Evolutionary conservation across 2,113 vertebrate genomes (phyloP).

Genomic region (Colistium nudipinnis): DNA sequence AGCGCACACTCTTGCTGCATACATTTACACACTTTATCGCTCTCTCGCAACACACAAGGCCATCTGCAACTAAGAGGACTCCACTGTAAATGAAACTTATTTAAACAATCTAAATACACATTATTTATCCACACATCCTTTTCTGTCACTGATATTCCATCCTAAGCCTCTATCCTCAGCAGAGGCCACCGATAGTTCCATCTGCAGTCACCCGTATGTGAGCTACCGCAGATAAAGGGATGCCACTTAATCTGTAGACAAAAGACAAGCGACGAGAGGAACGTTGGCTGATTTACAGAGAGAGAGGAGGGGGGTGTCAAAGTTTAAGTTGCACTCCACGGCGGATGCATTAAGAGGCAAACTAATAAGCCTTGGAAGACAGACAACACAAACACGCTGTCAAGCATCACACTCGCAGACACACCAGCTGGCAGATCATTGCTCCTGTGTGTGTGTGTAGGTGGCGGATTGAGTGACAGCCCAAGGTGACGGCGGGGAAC

Average conservation of each 20-base stretch:
- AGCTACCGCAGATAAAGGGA: constrained; percentile 21
- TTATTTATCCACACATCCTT: neutral
- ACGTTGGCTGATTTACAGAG: neutral
- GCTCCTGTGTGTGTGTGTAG: constrained; percentile 15
- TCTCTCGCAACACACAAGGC: neutral
- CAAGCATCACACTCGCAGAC: constrained; percentile 26
- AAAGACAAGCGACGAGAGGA: neutral
- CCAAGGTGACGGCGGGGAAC: constrained; percentile 48
- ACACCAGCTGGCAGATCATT: constrained; percentile 55
- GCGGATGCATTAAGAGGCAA: constrained; percentile 4
- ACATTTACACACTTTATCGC: neutral
- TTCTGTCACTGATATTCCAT: constrained; percentile 10
- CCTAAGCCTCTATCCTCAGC: constrained; percentile 17
- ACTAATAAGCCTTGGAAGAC: constrained; percentile 9
- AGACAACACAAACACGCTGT: constrained; percentile 29
- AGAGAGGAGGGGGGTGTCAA: neutral
- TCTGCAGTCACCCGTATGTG: constrained; percentile 35
- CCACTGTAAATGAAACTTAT: neutral
- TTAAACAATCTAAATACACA: neutral
- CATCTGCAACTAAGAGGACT: too few relatives aligned
- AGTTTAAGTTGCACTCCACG: neutral
- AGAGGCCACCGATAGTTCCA: constrained; percentile 31
- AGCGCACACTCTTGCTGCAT: constrained; percentile 5
- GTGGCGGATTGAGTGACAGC: constrained; percentile 66
- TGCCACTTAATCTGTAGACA: constrained; percentile 6